Conservation (phyloP, 53 echinoderm and acorn worm species). For the Paelopatides confundens region DNA sequence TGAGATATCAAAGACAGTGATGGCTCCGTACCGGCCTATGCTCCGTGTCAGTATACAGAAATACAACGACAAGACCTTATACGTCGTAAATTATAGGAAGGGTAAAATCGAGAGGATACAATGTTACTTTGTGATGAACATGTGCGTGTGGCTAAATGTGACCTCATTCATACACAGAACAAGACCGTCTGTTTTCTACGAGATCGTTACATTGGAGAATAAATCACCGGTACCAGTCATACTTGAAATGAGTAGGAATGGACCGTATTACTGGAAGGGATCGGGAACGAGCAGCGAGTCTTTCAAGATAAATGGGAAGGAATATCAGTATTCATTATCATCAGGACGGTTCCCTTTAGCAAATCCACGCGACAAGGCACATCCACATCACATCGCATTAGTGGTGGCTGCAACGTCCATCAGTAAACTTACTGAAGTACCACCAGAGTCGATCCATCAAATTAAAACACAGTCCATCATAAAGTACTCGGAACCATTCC, state of each 20-base stretch:
- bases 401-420: slow-evolving; percentile 79
- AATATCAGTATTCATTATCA: slow-evolving; percentile 70
- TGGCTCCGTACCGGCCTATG: slow-evolving; percentile 83
- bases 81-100: slow-evolving; percentile 80
- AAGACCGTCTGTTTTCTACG: slow-evolving; percentile 76
- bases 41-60: slow-evolving; percentile 65
- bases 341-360: slow-evolving; percentile 73
- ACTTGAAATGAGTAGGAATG: slow-evolving; percentile 69
- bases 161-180: slow-evolving; percentile 81
- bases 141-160: slow-evolving; percentile 81
- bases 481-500: slow-evolving; percentile 83
- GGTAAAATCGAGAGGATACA: slow-evolving; percentile 82
- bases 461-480: slow-evolving; percentile 70
- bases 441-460: slow-evolving; percentile 71
- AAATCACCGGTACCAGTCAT: slow-evolving; percentile 78
- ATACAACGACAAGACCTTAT: slow-evolving; percentile 77
- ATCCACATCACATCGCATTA: slow-evolving; percentile 73
- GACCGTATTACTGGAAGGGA: slow-evolving; percentile 88
- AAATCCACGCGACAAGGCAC: slow-evolving; percentile 63
- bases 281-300: slow-evolving; percentile 78
- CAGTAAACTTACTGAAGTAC: slow-evolving; percentile 71
- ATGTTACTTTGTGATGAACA: slow-evolving; percentile 81
- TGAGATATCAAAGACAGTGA: slow-evolving; percentile 69
- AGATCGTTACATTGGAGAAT: slow-evolving; percentile 86
- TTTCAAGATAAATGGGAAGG: slow-evolving; percentile 72